Conservation (phyloP, 2,888 invertebrate species). For the Chesias legatella region DNA sequence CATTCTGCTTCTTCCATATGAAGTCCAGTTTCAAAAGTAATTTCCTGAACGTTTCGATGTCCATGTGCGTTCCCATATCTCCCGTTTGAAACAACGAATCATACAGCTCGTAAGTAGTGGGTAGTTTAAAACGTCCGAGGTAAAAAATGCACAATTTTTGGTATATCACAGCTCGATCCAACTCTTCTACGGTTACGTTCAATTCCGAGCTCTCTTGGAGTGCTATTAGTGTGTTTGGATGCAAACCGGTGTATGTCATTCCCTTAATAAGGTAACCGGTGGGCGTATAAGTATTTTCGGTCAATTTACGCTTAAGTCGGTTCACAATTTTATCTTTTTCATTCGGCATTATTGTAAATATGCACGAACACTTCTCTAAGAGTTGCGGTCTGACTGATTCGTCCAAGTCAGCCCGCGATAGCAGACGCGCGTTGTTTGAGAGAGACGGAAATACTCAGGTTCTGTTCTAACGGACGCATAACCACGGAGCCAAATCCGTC, state of each 20-base stretch:
- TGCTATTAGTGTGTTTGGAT: constrained; percentile 5
- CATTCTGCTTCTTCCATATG: constrained; percentile 34
- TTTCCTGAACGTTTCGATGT: constrained; percentile 38
- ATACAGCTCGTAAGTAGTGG: constrained; percentile 34
- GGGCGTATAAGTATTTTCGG: not conserved
- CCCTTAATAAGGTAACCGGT: constrained; percentile 1
- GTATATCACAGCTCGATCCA: constrained; percentile 35
- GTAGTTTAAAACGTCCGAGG: constrained; percentile 25
- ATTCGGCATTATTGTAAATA: constrained; percentile 3
- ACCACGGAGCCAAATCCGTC: too few species aligned
- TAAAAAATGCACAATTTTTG: constrained; percentile 30
- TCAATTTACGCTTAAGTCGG: constrained; percentile 7
- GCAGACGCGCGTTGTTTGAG: too few species aligned
- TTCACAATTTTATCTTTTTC: constrained; percentile 4
- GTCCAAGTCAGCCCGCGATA: too few species aligned
- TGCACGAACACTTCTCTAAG: constrained; percentile 2
- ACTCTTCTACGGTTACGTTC: constrained; percentile 1
- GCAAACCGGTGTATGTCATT: constrained; percentile 26
- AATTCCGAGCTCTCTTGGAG: constrained; percentile 1
- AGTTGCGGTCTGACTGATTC: constrained; percentile 3
- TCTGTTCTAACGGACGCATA: too few species aligned
- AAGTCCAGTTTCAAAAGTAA: constrained; percentile 39
- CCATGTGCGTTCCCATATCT: constrained; percentile 33
- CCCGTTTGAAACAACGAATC: constrained; percentile 15
- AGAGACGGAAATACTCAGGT: too few species aligned